These are phyloP conservation scores for Amazonetta brasiliensis DNA, from an alignment of 2,797 vertebrate genomes.

Conservation along the genomic window DNA sequence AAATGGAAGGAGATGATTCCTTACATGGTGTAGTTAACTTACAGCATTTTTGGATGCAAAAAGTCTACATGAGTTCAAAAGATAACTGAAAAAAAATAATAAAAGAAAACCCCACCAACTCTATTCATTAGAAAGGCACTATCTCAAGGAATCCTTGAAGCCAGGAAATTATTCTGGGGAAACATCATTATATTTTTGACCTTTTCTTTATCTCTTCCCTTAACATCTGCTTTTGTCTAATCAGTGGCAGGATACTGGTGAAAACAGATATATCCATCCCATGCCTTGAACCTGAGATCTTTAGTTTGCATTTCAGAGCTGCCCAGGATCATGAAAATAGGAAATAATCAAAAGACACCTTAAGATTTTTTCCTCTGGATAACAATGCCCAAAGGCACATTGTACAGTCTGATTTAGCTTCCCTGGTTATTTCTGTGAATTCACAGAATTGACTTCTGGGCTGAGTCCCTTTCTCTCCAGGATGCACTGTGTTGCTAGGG, in stretches of 20 bases:
- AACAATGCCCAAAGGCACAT: background rate
- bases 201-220: slow-evolving; percentile 8
- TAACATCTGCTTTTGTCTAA: background rate
- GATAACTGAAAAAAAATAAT: background rate
- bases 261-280: background rate
- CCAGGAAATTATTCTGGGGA: background rate
- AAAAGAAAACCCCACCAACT: rapidly evolving
- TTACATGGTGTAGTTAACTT: background rate
- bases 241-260: background rate
- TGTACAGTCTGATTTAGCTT: background rate
- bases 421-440: background rate
- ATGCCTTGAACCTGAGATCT: background rate
- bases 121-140: background rate
- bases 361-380: background rate
- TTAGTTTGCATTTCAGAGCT: background rate
- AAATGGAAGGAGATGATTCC: background rate
- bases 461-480: background rate
- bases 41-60: background rate
- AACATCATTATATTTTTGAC: background rate
- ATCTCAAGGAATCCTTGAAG: background rate
- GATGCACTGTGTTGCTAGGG: background rate
- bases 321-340: background rate
- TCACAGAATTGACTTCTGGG: background rate
- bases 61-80: background rate
- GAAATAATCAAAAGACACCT: background rate